phyloP scores from a whole-genome alignment of 2,113 vertebrate species.

The Oryzias curvinotus region DNA sequence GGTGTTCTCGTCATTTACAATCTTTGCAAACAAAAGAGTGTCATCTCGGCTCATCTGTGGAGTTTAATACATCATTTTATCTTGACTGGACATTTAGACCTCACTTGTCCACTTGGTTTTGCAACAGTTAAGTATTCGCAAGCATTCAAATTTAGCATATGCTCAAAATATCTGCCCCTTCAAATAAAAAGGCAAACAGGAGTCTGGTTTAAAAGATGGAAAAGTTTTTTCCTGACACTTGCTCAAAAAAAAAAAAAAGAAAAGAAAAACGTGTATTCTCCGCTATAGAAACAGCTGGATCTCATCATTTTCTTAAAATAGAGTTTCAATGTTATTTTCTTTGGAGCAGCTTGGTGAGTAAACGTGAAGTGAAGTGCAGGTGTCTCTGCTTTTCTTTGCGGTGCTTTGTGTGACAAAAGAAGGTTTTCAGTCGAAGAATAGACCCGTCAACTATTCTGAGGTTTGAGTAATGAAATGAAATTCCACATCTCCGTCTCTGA shows the following conservation, averaged over 20 bases:
- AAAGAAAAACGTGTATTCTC: neutral
- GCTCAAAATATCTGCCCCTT: conserved; percentile 16
- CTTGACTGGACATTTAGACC: conserved; percentile 25
- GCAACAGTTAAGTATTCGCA: conserved; percentile 25
- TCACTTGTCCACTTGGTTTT: conserved; percentile 10
- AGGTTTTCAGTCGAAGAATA: conserved; percentile 21
- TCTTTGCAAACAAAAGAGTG: conserved; percentile 10
- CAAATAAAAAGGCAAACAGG: conserved; percentile 2
- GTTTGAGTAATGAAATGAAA: conserved; percentile 93
- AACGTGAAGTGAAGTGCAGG: conserved; percentile 11
- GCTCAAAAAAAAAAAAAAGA: neutral
- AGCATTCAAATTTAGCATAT: neutral
- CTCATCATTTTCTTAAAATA: neutral
- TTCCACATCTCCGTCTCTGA: conserved; percentile 79
- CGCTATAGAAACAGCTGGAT: neutral
- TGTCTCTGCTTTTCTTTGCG: conserved; percentile 6
- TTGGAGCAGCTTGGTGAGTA: conserved; percentile 20
- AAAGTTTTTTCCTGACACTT: conserved; percentile 27
- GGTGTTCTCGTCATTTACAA: too few species aligned
- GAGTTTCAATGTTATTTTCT: neutral
- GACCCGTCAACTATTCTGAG: conserved; percentile 20
- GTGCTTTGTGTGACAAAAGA: conserved; percentile 12
- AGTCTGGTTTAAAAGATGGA: neutral
- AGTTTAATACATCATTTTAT: conserved; percentile 25
- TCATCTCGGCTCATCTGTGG: conserved; percentile 23